Percentiles rank a stretch among this genome's conserved stretches.
These are phyloP conservation scores for Florisuga fusca DNA, from an alignment of 2,797 vertebrate genomes.

Conservation along the genomic window DNA sequence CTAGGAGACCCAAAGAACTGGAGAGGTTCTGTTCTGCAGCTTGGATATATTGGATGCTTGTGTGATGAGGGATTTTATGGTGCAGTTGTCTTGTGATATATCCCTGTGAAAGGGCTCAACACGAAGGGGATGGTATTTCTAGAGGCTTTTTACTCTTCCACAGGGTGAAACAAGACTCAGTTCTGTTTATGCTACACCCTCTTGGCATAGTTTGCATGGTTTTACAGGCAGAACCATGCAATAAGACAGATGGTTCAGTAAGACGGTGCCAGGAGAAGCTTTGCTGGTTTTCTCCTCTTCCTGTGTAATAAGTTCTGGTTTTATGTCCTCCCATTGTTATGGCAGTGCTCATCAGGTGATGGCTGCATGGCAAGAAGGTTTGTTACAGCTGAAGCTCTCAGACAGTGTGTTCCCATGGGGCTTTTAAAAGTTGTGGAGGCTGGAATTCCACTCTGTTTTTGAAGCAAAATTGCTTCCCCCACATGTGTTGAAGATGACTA, in stretches of 20 bases:
- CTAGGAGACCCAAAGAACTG: neutral
- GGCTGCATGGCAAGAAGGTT: constrained; percentile 10
- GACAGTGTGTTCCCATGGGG: constrained; percentile 35
- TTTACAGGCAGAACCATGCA: constrained; percentile 57
- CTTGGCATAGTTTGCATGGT: constrained; percentile 57
- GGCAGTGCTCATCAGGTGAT: constrained; percentile 32
- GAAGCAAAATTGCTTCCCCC: constrained; percentile 11
- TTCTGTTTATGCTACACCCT: constrained; percentile 61
- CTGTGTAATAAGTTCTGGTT: constrained; percentile 13
- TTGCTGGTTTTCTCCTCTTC: constrained; percentile 62
- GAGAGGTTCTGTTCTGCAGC: neutral
- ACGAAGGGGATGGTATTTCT: neutral
- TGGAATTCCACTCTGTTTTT: constrained; percentile 54
- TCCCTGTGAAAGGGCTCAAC: neutral
- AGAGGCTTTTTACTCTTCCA: neutral
- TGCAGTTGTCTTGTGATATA: neutral
- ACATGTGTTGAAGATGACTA: neutral
- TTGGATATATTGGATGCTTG: neutral
- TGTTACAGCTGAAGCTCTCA: constrained; percentile 33
- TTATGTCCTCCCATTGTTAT: constrained; percentile 21
- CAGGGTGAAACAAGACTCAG: constrained; percentile 47
- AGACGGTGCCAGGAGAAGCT: constrained; percentile 49
- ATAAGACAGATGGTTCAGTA: constrained; percentile 63
- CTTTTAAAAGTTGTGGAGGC: constrained; percentile 61
- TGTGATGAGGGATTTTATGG: neutral